Evolutionary conservation across 2,888 invertebrate genomes (phyloP).

Genomic region (Thecophora atra): DNA sequence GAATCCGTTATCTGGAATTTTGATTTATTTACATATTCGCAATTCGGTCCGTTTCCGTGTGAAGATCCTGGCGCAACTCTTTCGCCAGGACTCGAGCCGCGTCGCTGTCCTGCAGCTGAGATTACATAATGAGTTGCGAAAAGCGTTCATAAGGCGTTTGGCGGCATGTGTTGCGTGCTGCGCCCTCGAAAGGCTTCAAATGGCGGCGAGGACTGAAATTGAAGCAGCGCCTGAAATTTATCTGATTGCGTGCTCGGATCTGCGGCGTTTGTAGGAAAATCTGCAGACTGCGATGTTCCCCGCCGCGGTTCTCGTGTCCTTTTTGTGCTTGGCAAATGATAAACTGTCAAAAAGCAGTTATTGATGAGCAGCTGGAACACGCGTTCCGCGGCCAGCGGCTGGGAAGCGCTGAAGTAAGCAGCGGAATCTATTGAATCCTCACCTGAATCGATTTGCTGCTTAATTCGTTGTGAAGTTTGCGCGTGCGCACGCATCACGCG

Average conservation of each 20-base stretch:
- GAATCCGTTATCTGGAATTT: slow-evolving; percentile 12
- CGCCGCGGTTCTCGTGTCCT: neutral
- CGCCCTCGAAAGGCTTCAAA: slow-evolving; percentile 21
- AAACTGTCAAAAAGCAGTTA: slow-evolving; percentile 46
- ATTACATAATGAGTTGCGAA: slow-evolving; percentile 48
- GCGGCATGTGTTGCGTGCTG: slow-evolving; percentile 31
- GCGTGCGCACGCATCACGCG: slow-evolving; percentile 60
- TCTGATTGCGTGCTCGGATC: slow-evolving; percentile 32
- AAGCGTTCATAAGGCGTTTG: slow-evolving; percentile 29
- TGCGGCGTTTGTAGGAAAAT: slow-evolving; percentile 6
- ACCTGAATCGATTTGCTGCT: slow-evolving; percentile 57
- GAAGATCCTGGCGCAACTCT: slow-evolving; percentile 37
- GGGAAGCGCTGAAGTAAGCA: neutral
- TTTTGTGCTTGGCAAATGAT: slow-evolving; percentile 26
- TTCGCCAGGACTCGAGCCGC: slow-evolving; percentile 17
- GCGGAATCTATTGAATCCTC: slow-evolving; percentile 60
- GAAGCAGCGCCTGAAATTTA: slow-evolving; percentile 24
- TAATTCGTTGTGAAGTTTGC: slow-evolving; percentile 64
- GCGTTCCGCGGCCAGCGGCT: neutral
- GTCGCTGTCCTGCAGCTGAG: slow-evolving; percentile 45
- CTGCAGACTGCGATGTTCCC: neutral
- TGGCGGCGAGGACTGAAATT: slow-evolving; percentile 1
- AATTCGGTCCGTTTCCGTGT: slow-evolving; percentile 1
- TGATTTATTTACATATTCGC: slow-evolving; percentile 9
- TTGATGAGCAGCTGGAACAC: slow-evolving; percentile 42